Base-by-base conservation (phyloP, 2,797 vertebrate species). In the Otus scops region DNA sequence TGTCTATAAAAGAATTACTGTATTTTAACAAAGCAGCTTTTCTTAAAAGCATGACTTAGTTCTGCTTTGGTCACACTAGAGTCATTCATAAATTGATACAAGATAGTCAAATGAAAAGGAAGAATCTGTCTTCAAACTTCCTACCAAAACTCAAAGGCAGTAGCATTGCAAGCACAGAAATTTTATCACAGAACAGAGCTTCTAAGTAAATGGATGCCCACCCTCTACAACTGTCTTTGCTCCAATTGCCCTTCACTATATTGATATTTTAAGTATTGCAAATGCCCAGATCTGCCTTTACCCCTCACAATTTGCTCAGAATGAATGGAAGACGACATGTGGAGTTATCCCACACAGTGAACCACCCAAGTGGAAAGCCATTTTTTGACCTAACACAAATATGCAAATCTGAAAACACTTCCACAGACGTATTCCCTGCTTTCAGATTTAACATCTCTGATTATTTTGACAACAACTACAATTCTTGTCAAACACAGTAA, bases 11-110 rank as follows among this genome's bases (percentile, higher is more conserved):
- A 77, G n/a, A 59, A 60, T 28, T 21, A 60, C 30, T 39, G 14
- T 76, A 82, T 76, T 89, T 91, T 82, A 51, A 88, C 67, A 94
- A 82, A 78, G 63, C 67, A 75, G 54, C 54, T 88, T 82, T 83
- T 93, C 85, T 75, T 43, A 38, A 77, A 74, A 53, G 30, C 19
- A 12, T 4, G 22, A 41, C 51, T 84, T 83, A 4, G 6, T 41
- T 80, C 79, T 89, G 77, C 67, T 75, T 32, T 36, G 67, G 43
- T 84, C 80, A 86, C 26, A 36, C 85, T 77, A 18, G 0, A 61
- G 38, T 26, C 56, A 69, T 57, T 83, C 53, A 93, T 27, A 60
- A 91, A 68, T 20, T 48, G 45, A 50, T 48, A 34, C 0, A 51
- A 74, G 43, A 89, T 39, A 70, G 79, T 48, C 54, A 92, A 68